Percentiles rank a stretch among this genome's conserved stretches.
Evolutionary conservation across 2,888 invertebrate species (phyloP).

Genomic region (Automeris io): DNA sequence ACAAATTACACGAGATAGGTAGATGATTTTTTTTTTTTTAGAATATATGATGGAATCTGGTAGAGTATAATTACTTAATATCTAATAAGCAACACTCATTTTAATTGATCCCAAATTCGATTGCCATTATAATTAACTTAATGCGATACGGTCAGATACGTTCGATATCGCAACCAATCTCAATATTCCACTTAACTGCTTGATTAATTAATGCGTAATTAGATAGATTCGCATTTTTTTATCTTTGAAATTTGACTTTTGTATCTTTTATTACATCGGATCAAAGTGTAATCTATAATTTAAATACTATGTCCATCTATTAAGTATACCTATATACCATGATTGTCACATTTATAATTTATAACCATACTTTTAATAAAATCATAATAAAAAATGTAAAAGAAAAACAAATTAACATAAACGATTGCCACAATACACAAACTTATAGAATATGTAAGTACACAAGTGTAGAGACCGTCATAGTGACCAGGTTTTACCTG

Average conservation of each 20-base stretch:
- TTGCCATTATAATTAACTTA: slow-evolving; percentile 29
- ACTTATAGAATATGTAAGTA: too few species aligned
- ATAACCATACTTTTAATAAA: background rate
- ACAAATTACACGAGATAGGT: too few species aligned
- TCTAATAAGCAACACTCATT: slow-evolving; percentile 8
- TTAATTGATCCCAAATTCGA: slow-evolving; percentile 24
- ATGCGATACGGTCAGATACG: slow-evolving; percentile 34
- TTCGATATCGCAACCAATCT: slow-evolving; percentile 19
- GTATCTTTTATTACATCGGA: too few species aligned
- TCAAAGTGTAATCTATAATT: too few species aligned
- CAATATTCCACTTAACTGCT: slow-evolving; percentile 12
- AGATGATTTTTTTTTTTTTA: too few species aligned
- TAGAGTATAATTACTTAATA: background rate
- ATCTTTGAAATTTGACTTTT: background rate
- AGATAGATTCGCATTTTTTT: background rate
- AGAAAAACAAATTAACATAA: background rate
- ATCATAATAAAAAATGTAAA: background rate
- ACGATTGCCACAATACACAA: too few species aligned
- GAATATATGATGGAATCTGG: too few species aligned
- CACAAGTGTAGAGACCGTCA: too few species aligned
- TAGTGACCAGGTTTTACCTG: too few species aligned
- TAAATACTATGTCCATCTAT: too few species aligned
- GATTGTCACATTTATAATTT: background rate
- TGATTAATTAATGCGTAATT: slow-evolving; percentile 21
- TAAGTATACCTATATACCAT: background rate